A percentile compares a stretch with the other conserved stretches of the same genome.
phyloP scores from a whole-genome alignment of 2,113 vertebrate genomes.

The Erythrolamprus reginae region DNA sequence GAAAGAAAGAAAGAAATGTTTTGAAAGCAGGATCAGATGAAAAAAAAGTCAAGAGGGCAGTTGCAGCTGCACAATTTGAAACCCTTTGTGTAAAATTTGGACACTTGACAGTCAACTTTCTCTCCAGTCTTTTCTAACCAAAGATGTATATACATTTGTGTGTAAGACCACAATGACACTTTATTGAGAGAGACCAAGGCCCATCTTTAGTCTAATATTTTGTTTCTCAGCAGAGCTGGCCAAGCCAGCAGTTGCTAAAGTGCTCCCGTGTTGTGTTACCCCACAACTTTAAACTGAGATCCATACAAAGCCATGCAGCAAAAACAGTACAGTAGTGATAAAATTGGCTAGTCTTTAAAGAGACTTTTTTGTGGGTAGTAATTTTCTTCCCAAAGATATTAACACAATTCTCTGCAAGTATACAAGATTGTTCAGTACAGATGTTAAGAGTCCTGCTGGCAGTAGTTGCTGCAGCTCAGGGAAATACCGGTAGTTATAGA shows the following conservation, averaged over 20 bases:
- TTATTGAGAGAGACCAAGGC: not conserved
- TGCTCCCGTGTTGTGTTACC: not conserved
- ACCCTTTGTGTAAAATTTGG: not conserved
- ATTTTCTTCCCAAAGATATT: not conserved
- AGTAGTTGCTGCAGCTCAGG: not conserved
- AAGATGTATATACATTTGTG: not conserved
- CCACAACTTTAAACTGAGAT: not conserved
- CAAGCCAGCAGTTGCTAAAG: not conserved
- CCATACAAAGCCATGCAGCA: not conserved
- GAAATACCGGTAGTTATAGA: not conserved
- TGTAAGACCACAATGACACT: not conserved
- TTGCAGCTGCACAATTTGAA: not conserved
- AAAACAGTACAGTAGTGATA: not conserved
- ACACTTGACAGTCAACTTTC: not conserved
- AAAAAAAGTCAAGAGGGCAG: not conserved
- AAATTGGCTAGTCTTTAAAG: not conserved
- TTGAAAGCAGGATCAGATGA: not conserved
- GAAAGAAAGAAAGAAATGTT: not conserved
- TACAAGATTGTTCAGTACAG: not conserved
- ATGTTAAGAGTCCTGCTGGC: not conserved
- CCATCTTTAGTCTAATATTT: not conserved
- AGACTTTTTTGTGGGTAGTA: not conserved
- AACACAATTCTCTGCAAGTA: not conserved
- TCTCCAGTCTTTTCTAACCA: not conserved
- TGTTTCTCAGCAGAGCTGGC: not conserved